These are phyloP conservation scores for Pelobates fuscus DNA, from an alignment of 2,113 vertebrate genomes.

Conservation along the genomic window DNA sequence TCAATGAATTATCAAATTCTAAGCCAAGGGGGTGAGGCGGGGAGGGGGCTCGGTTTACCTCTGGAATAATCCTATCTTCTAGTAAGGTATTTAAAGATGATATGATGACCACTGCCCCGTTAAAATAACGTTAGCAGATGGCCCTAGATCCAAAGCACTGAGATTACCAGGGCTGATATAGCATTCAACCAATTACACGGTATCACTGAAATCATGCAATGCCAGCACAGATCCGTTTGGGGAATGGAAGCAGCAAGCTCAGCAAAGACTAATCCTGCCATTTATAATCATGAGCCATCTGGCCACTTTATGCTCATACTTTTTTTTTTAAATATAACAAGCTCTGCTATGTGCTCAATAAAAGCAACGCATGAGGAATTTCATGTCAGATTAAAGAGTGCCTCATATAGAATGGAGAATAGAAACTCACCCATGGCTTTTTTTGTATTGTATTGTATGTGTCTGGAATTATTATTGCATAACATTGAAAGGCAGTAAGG, in stretches of 20 bases:
- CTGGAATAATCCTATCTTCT: background rate
- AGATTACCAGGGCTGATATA: background rate
- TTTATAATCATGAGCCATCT: constrained; percentile 6
- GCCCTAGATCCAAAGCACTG: constrained; percentile 10
- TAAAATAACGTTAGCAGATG: constrained; percentile 16
- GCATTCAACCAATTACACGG: constrained; percentile 1
- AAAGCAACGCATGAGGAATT: no score
- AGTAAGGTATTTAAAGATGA: constrained; percentile 28
- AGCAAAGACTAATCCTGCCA: background rate
- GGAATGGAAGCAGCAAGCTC: no score
- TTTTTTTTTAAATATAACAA: background rate
- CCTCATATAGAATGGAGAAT: no score
- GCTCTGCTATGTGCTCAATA: no score
- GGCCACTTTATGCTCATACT: background rate
- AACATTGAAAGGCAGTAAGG: no score
- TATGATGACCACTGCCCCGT: background rate
- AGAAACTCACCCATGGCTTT: no score
- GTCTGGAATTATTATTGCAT: no score
- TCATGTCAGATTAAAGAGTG: no score
- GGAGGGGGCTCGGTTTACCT: background rate
- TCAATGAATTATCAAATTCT: background rate
- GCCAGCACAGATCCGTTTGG: background rate
- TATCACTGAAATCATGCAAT: background rate
- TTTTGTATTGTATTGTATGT: no score
- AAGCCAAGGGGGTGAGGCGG: background rate